These are phyloP conservation scores for Hippocampus abdominalis DNA, from an alignment of 2,113 vertebrate species.

Conservation along the genomic window DNA sequence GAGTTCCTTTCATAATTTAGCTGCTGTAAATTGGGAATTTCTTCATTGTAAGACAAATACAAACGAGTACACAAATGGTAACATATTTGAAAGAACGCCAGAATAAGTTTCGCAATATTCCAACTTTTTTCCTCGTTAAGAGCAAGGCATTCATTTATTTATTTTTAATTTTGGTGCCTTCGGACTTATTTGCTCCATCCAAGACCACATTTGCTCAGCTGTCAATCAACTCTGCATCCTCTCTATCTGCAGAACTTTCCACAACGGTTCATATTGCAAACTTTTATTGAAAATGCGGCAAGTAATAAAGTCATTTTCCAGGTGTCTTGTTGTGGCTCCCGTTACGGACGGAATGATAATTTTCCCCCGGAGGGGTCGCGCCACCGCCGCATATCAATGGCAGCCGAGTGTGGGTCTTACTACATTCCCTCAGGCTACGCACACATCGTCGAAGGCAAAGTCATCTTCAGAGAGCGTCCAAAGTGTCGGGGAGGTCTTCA, in stretches of 20 bases:
- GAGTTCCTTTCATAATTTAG: too few species aligned
- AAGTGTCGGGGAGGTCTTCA: constrained; percentile 74
- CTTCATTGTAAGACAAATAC: too few species aligned
- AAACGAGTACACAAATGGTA: too few species aligned
- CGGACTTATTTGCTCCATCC: constrained; percentile 26
- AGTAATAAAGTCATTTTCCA: constrained; percentile 73
- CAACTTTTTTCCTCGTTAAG: background rate
- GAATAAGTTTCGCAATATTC: background rate
- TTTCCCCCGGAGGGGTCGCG: constrained; percentile 63
- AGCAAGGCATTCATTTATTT: background rate
- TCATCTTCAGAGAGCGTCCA: constrained; percentile 73
- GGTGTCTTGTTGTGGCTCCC: constrained; percentile 71
- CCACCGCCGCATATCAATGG: constrained; percentile 70
- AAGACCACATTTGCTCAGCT: constrained; percentile 60
- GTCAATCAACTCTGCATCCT: constrained; percentile 59
- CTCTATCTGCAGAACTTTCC: constrained; percentile 62
- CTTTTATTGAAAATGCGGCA: constrained; percentile 64
- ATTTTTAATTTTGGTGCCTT: background rate
- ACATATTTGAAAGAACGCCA: too few species aligned
- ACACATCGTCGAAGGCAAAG: constrained; percentile 71
- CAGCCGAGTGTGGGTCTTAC: constrained; percentile 71
- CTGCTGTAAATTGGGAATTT: too few species aligned
- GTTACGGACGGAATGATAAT: constrained; percentile 73
- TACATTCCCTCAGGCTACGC: constrained; percentile 68
- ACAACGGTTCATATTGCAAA: constrained; percentile 65